phyloP scores from a whole-genome alignment of 2,113 vertebrate species.

The Cephalopterus ornatus region DNA sequence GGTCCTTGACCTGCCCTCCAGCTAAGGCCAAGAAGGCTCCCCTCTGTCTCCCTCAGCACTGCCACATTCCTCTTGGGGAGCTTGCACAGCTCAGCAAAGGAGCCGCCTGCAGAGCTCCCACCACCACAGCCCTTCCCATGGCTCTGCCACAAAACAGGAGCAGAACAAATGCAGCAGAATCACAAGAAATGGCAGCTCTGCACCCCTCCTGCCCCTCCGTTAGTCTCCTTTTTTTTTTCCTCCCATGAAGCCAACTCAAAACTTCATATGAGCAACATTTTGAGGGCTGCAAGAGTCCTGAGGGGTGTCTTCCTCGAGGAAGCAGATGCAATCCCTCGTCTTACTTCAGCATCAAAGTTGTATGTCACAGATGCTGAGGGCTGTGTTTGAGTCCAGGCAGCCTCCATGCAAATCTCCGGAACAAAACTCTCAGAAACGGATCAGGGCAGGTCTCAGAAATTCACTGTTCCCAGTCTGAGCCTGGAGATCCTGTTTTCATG shows the following conservation, averaged over 20 bases:
- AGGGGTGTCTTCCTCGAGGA: neutral
- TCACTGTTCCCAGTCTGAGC: neutral
- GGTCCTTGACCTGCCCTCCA: neutral
- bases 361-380: neutral
- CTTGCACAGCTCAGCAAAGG: neutral
- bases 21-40: neutral
- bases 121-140: neutral
- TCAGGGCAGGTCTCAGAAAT: neutral
- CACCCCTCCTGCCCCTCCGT: neutral
- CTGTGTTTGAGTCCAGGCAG: neutral
- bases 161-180: neutral
- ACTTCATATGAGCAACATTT: neutral
- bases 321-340: neutral
- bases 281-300: neutral
- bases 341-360: neutral
- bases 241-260: neutral
- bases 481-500: neutral
- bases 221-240: neutral
- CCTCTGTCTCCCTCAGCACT: neutral
- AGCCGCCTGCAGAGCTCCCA: fast-evolving
- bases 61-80: neutral
- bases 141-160: neutral
- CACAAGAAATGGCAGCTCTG: neutral
- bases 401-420: neutral
- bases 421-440: neutral